phyloP scores from a whole-genome alignment of 2,888 invertebrate genomes.

The Glyphotaelius pellucidus region DNA sequence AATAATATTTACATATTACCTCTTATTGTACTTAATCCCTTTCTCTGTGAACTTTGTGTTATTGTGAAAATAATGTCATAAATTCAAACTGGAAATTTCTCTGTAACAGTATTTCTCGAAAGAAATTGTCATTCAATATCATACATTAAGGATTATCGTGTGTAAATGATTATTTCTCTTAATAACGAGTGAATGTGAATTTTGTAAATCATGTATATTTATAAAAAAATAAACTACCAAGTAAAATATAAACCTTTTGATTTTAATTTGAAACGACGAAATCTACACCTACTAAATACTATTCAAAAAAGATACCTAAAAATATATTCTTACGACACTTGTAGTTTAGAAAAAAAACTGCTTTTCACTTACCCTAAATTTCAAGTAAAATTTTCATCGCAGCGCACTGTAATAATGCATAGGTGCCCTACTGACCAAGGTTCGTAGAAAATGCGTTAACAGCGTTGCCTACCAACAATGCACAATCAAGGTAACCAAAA shows the following conservation, averaged over 20 bases:
- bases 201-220: conserved; percentile 19
- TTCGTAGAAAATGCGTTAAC: too few species aligned
- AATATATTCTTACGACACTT: too few species aligned
- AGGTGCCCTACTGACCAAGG: too few species aligned
- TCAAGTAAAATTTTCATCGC: too few species aligned
- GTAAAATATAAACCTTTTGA: neutral
- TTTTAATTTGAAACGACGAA: neutral
- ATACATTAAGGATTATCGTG: neutral
- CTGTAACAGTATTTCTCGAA: neutral
- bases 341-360: too few species aligned
- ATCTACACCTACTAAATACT: neutral
- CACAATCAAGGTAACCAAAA: too few species aligned
- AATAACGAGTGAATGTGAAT: conserved; percentile 29
- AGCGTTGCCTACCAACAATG: too few species aligned
- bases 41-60: neutral
- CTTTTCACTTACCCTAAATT: too few species aligned
- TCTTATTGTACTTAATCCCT: neutral
- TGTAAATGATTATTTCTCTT: neutral
- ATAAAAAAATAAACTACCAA: conserved; percentile 17
- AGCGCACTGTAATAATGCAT: too few species aligned
- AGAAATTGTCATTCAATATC: neutral
- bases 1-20: neutral
- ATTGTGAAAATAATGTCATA: neutral
- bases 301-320: neutral
- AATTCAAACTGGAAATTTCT: neutral